Evolutionary conservation across 2,888 invertebrate genomes (phyloP).

Genomic region (Acrocyrtus sp.): DNA sequence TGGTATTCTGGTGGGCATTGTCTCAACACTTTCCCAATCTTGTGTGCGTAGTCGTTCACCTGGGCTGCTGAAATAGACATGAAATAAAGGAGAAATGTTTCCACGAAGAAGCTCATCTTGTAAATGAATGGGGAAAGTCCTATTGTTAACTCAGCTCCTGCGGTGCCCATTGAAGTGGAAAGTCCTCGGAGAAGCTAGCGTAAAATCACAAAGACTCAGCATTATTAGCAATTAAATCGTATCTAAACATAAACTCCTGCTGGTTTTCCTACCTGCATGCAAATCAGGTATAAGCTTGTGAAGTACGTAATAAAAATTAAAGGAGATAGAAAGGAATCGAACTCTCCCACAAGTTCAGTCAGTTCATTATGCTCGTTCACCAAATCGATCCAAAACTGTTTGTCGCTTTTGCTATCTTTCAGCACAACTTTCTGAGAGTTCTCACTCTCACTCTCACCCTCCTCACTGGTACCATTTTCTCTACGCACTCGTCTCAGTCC

Average conservation of each 20-base stretch:
- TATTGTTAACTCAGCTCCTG: conserved; percentile 13
- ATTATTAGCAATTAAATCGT: too few relatives aligned
- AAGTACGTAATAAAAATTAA: conserved; percentile 24
- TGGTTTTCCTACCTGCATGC: conserved; percentile 14
- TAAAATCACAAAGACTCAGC: not conserved
- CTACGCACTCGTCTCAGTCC: not conserved
- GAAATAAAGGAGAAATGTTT: conserved; percentile 20
- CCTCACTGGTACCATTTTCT: not conserved
- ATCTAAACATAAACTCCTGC: not conserved
- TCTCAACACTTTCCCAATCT: conserved; percentile 17
- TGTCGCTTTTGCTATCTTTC: not conserved
- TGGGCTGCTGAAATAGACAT: conserved; percentile 24
- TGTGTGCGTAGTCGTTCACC: conserved; percentile 20
- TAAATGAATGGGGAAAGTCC: conserved; percentile 26
- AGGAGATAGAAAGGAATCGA: conserved; percentile 18
- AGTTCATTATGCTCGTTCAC: conserved; percentile 22
- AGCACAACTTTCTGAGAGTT: too few relatives aligned
- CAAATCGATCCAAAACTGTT: conserved; percentile 6
- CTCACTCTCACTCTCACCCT: too few relatives aligned
- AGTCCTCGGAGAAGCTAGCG: conserved; percentile 14
- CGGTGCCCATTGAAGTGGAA: not conserved
- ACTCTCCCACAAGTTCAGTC: conserved; percentile 5
- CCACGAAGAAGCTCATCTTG: conserved; percentile 20
- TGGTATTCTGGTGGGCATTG: conserved; percentile 19
- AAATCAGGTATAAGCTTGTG: conserved; percentile 23